These are phyloP conservation scores for Python bivittatus DNA, from an alignment of 2,113 vertebrate genomes.

Conservation along the genomic window DNA sequence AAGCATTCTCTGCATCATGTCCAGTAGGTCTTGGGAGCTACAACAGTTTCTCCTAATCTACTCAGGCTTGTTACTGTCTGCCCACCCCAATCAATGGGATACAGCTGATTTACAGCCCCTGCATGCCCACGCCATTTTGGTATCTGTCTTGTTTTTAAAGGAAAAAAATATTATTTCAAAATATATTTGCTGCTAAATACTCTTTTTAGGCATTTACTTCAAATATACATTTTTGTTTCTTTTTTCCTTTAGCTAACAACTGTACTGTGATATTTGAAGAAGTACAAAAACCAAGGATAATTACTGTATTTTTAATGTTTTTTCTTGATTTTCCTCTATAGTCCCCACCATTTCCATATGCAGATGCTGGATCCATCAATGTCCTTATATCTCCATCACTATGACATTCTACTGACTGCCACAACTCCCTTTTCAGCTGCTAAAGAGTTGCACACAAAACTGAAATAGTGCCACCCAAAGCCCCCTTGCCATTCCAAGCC, in stretches of 20 bases:
- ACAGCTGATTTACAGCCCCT: not conserved
- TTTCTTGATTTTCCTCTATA: not conserved
- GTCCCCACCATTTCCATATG: not conserved
- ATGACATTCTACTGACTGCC: not conserved
- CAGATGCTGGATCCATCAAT: not conserved
- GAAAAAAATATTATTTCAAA: not conserved
- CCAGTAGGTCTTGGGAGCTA: not conserved
- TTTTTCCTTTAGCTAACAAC: not conserved
- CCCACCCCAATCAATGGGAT: not conserved
- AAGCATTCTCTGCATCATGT: not conserved
- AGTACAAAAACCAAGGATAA: not conserved
- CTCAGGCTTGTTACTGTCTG: not conserved
- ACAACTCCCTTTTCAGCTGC: not conserved
- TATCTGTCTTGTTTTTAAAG: not conserved
- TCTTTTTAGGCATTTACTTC: not conserved
- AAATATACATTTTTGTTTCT: not conserved
- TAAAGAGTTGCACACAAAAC: not conserved
- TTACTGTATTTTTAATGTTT: not conserved
- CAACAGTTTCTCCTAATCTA: not conserved
- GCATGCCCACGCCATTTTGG: not conserved
- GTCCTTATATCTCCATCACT: not conserved
- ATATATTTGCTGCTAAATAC: not conserved
- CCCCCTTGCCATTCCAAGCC: not conserved
- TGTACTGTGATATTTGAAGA: not conserved
- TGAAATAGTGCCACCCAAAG: not conserved